Evolutionary conservation across 92 coral and sea anemone genomes (phyloP), one percentile per base, ranked within the genome.

Genomic region (Epizoanthus scotinus): DNA sequence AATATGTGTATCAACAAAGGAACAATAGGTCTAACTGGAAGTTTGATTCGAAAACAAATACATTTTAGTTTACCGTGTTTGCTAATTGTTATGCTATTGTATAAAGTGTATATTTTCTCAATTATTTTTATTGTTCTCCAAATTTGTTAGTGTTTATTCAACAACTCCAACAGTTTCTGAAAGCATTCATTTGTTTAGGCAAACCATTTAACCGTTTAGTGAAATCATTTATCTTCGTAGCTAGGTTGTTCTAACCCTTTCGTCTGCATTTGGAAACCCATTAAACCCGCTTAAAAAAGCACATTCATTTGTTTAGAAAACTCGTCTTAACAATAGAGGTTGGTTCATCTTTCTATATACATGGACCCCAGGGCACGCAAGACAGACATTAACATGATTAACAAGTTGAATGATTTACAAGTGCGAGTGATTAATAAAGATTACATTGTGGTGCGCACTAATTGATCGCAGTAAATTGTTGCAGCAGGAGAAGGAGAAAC

Each of bases 321-420:
- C 21, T 10, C 26, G 6, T 40, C 29, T 4, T 49, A 40, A 52
- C 78, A 71, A 71, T 50, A 63, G 60, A 13, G 31, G 17, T 53
- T 24, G 60, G 57, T 49, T 24, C 29, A 10, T 26, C 24, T 61
- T 61, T 24, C 67, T 21, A 0, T 61, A 10, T 18, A 47, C 52
- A 12, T 44, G 14, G 27, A 53, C 60, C 78, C 2, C 24, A 20
- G 57, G 61, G 62, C 44, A 71, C 49, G 20, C 63, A 27, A 10
- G 21, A 71, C 14, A 54, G 34, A 53, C 74, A 69, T 69, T 69
- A 47, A 69, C 21, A 22, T 69, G 54, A 50, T 71, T 50, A 71
- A 47, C 42, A 53, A 52, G 61, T 14, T 53, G 78, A 71, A 42
- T 71, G 78, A 71, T 71, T 71, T 53, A 50, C 78, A 71, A 71